Percentiles rank a stretch among this genome's conserved stretches.
These are phyloP conservation scores for Drosophila grimshawi DNA, from an alignment of 1,140 invertebrate species.

Conservation along the genomic window DNA sequence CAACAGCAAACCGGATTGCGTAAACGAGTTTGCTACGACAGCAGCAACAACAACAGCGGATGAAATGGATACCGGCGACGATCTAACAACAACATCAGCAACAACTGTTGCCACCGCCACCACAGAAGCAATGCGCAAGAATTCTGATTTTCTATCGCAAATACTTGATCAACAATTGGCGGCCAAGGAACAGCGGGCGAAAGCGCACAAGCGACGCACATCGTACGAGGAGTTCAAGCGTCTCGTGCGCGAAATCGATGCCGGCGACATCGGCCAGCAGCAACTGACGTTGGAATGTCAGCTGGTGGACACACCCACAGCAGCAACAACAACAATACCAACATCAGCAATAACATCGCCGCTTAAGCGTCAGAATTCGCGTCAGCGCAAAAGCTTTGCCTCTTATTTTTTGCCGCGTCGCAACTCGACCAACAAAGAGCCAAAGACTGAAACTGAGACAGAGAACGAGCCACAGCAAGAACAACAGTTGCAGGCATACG, in stretches of 20 bases:
- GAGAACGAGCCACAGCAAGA: constrained; percentile 27
- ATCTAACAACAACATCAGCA: constrained; percentile 55
- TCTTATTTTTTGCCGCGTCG: constrained; percentile 74
- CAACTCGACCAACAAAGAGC: constrained; percentile 62
- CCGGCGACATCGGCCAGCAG: constrained; percentile 27
- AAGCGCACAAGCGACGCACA: constrained; percentile 81
- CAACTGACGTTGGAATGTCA: constrained; percentile 18
- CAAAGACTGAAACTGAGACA: constrained; percentile 51
- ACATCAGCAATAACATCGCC: constrained; percentile 37
- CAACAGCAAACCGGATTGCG: constrained; percentile 71
- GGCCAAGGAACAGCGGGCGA: constrained; percentile 78
- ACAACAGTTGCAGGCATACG: constrained; percentile 54
- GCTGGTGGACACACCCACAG: constrained; percentile 40
- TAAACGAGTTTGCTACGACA: constrained; percentile 71
- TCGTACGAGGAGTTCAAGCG: constrained; percentile 84
- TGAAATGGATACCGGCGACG: constrained; percentile 74
- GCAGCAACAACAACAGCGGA: constrained; percentile 29
- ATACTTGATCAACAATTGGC: constrained; percentile 82
- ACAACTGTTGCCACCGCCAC: constrained; percentile 24
- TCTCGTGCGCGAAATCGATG: constrained; percentile 78
- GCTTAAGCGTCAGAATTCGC: constrained; percentile 78
- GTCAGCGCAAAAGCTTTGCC: constrained; percentile 80
- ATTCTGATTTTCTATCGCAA: constrained; percentile 83
- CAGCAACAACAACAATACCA: constrained; percentile 1
- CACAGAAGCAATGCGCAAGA: constrained; percentile 81